phyloP scores from a whole-genome alignment of 2,113 vertebrate genomes.

The Ophiodon elongatus region DNA sequence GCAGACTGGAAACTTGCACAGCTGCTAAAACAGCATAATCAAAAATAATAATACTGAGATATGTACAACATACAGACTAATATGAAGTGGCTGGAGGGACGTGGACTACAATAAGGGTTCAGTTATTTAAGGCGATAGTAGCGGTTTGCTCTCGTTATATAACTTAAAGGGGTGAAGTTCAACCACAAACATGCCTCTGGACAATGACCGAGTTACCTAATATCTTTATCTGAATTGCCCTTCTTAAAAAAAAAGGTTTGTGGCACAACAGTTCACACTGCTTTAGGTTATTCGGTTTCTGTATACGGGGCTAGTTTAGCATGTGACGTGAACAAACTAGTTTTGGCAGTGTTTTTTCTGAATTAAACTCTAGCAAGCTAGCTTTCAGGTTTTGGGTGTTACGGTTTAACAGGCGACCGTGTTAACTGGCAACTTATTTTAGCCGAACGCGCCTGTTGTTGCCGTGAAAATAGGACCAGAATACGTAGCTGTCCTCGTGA shows the following conservation, averaged over 20 bases:
- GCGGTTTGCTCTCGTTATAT: neutral
- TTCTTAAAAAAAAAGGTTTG: neutral
- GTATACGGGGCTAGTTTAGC: neutral
- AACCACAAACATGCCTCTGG: neutral
- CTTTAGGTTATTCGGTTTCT: neutral
- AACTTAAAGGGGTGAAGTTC: conserved; percentile 67
- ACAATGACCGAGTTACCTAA: conserved; percentile 25
- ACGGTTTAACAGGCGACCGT: too few relatives aligned
- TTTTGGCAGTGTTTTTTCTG: too few relatives aligned
- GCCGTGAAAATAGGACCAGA: too few relatives aligned
- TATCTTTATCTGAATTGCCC: neutral
- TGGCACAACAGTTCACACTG: neutral
- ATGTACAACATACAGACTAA: neutral
- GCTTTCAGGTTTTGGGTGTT: too few relatives aligned
- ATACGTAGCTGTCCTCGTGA: too few relatives aligned
- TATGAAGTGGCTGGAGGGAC: neutral
- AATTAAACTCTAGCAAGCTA: too few relatives aligned
- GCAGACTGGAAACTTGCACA: neutral
- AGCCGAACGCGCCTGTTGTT: too few relatives aligned
- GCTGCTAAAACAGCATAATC: neutral
- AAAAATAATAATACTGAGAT: neutral
- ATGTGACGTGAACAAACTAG: neutral
- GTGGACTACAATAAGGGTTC: neutral
- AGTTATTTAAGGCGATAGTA: too few relatives aligned
- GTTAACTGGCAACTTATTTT: too few relatives aligned